Evolutionary conservation across 2,797 vertebrate genomes (phyloP), one percentile per base, ranked within the genome.

Genomic region (Amphiprion clarkii): DNA sequence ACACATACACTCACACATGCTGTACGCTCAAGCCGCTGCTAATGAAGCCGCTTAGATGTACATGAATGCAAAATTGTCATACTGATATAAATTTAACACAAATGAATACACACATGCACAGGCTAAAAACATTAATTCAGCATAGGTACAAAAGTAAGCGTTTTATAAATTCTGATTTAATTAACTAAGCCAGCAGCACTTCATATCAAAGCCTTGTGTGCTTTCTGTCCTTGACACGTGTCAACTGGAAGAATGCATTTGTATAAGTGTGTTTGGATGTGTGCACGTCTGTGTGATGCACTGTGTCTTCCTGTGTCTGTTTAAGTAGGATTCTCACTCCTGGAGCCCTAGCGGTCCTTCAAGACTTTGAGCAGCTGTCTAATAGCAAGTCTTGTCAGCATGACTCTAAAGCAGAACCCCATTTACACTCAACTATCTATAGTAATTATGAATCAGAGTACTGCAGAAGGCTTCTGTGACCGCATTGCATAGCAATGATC

Each of bases 361-460:
- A 78, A 60, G 82, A 86, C 74, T 79, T 70, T 48, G 40, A 84
- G 74, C 53, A 12, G 25, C 76, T 78, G 79, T 81, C 84, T 71
- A 78, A 76, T 82, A 80, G 59, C 74, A 67, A 79, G 78, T 77
- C 65, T 75, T 72, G 79, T 85, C 76, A 76, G 80, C 82, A 56
- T 74, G 74, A 76, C 78, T 85, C 86, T 33, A 70, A 74, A 67
- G 69, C 79, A 67, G 74, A 64, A 62, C 85, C 75, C 49, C 49
- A 78, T 76, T 87, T 73, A 79, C 61, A 85, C 77, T 70, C 19
- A 0, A 76, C 46, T 49, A 23, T 71, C 54, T 48, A 29, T 76
- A 80, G 83, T 81, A 83, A 82, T 79, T 80, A 78, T 76, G 72
- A 82, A 68, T 80, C 69, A 53, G 59, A 78, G 44, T 74, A 73